These are phyloP conservation scores for Conistra vaccinii DNA, from an alignment of 2,888 invertebrate species.

Conservation along the genomic window DNA sequence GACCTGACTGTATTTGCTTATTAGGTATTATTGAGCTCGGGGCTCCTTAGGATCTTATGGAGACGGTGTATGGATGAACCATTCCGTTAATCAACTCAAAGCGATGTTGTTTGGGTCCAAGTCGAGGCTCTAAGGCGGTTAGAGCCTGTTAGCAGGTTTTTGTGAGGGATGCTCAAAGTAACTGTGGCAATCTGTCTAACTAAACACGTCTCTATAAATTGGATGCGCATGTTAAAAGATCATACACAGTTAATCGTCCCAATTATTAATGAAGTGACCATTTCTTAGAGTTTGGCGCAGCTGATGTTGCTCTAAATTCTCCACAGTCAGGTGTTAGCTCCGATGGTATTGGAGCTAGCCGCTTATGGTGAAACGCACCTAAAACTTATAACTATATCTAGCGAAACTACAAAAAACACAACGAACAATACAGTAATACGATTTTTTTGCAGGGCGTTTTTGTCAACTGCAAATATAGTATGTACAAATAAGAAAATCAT, in stretches of 20 bases:
- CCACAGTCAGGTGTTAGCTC: neutral
- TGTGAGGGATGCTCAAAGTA: neutral
- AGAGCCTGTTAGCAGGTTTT: neutral
- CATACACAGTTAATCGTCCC: neutral
- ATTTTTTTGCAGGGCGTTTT: slow-evolving; percentile 72
- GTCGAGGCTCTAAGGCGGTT: neutral
- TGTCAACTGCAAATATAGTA: slow-evolving; percentile 51
- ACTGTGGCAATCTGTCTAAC: neutral
- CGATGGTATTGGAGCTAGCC: slow-evolving; percentile 10
- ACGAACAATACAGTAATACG: slow-evolving; percentile 76
- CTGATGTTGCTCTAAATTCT: neutral
- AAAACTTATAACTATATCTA: slow-evolving; percentile 27
- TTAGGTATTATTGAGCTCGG: neutral
- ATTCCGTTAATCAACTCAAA: neutral
- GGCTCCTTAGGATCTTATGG: neutral
- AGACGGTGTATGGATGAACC: neutral
- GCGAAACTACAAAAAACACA: slow-evolving; percentile 52
- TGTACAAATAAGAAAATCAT: slow-evolving; percentile 54
- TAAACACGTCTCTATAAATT: slow-evolving; percentile 3
- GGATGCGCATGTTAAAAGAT: neutral
- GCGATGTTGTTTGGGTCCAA: neutral
- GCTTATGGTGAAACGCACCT: slow-evolving; percentile 45
- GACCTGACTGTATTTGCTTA: slow-evolving; percentile 1
- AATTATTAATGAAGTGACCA: neutral
- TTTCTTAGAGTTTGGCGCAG: neutral